These are phyloP conservation scores for Eurosta solidaginis DNA, from an alignment of 1,140 invertebrate species.

Conservation along the genomic window DNA sequence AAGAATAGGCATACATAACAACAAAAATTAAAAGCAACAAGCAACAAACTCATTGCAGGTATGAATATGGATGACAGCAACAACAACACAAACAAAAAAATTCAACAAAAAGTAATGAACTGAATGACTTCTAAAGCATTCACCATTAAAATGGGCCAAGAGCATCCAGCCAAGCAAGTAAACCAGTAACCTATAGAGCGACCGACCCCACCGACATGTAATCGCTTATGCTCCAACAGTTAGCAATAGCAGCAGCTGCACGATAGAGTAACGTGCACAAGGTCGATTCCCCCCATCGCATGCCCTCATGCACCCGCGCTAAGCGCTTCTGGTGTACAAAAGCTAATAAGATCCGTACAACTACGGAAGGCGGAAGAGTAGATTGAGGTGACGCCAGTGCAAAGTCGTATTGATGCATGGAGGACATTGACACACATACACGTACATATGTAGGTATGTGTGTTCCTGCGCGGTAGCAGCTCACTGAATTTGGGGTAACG, in stretches of 20 bases:
- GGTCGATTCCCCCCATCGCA: not conserved
- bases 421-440: not conserved
- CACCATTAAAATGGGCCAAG: constrained; percentile 24
- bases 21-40: not conserved
- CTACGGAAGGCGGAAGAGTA: not conserved
- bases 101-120: not conserved
- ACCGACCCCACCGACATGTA: not conserved
- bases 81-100: not conserved
- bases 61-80: not conserved
- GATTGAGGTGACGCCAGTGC: not conserved
- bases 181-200: not conserved
- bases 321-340: no score
- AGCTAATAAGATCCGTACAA: not conserved
- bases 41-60: not conserved
- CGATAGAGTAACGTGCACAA: not conserved
- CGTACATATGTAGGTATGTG: not conserved
- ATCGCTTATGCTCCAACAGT: no score
- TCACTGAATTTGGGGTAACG: constrained; percentile 13
- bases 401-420: not conserved
- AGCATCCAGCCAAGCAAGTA: constrained; percentile 16
- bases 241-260: not conserved
- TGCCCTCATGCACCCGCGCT: not conserved
- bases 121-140: constrained; percentile 10
- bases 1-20: not conserved
- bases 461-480: no score